phyloP scores from a whole-genome alignment of 2,113 vertebrate species.

The Pogona vitticeps region DNA sequence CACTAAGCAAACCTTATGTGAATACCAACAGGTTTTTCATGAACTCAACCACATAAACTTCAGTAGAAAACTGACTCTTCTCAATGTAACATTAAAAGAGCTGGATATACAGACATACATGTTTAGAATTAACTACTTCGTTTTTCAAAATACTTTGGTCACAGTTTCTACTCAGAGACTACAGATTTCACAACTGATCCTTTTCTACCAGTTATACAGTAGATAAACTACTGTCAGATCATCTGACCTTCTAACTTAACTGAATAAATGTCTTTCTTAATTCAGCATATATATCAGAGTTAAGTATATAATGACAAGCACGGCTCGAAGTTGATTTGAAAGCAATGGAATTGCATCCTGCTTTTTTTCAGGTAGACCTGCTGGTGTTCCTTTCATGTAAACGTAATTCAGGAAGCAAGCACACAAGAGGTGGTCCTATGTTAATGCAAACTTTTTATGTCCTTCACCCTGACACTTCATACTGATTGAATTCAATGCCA shows the following conservation, averaged over 20 bases:
- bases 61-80: too few species aligned
- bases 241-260: too few species aligned
- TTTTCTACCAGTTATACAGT: not conserved
- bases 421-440: too few species aligned
- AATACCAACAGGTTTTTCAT: too few species aligned
- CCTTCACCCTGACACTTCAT: too few species aligned
- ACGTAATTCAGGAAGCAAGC: not conserved
- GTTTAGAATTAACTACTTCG: not conserved
- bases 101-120: not conserved
- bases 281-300: not conserved
- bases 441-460: too few species aligned
- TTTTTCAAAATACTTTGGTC: not conserved
- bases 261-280: not conserved
- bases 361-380: not conserved
- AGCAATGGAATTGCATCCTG: not conserved
- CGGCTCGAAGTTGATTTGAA: not conserved
- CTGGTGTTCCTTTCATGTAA: not conserved
- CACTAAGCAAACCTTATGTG: too few species aligned
- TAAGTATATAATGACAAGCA: not conserved
- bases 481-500: too few species aligned
- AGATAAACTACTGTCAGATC: not conserved
- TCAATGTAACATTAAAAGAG: not conserved
- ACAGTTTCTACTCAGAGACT: not conserved
- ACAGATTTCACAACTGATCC: not conserved
- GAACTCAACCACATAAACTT: too few species aligned